Conservation (phyloP, 2,888 invertebrate species). For the Nephrotoma guestfalica region DNA sequence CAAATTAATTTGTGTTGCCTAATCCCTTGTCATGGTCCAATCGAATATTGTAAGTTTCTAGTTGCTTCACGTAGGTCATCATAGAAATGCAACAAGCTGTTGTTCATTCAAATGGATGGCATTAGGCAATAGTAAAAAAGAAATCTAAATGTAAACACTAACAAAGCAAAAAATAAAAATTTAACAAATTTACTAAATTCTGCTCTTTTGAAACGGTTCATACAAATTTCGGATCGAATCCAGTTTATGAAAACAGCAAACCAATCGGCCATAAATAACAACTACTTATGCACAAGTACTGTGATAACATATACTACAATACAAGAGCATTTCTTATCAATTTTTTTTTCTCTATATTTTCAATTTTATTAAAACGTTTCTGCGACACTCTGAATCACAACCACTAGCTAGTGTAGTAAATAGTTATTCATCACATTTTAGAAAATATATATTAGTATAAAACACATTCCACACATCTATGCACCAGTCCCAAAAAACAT, state of each 20-base stretch:
- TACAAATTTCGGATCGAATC: too few species aligned
- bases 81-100: too few species aligned
- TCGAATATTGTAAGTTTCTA: too few species aligned
- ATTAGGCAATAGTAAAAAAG: too few species aligned
- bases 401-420: not conserved
- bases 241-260: not conserved
- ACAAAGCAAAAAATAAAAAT: too few species aligned
- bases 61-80: too few species aligned
- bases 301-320: not conserved
- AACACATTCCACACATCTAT: not conserved
- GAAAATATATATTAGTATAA: not conserved
- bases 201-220: too few species aligned
- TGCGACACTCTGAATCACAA: not conserved
- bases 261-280: not conserved
- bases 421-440: not conserved
- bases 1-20: too few species aligned
- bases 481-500: not conserved
- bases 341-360: not conserved
- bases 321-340: not conserved
- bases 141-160: too few species aligned
- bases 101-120: too few species aligned
- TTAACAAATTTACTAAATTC: too few species aligned
- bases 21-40: too few species aligned
- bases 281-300: not conserved
- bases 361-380: not conserved